Conservation (phyloP, 2,888 invertebrate species). For the Drosophila prolongata region DNA sequence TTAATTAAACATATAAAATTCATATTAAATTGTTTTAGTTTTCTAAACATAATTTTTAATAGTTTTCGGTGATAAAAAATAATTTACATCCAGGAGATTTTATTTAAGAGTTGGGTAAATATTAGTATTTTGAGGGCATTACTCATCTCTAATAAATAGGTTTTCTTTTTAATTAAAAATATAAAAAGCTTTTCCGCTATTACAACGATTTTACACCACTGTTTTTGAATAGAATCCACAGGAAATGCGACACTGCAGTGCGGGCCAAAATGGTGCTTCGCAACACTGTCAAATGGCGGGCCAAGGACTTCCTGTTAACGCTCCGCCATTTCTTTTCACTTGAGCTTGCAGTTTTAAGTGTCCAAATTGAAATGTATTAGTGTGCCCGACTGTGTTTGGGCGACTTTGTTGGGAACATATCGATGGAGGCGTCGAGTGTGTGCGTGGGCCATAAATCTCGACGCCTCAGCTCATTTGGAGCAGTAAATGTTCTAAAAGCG, state of each 20-base stretch:
- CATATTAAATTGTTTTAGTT: too few relatives aligned
- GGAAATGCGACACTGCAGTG: conserved; percentile 22
- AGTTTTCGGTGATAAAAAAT: too few relatives aligned
- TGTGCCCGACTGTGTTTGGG: conserved; percentile 19
- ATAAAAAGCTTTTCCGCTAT: neutral
- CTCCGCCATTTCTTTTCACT: conserved; percentile 27
- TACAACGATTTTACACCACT: neutral
- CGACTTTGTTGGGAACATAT: conserved; percentile 58
- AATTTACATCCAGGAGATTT: too few relatives aligned
- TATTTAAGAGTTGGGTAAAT: too few relatives aligned
- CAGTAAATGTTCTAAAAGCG: conserved; percentile 74
- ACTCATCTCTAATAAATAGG: too few relatives aligned
- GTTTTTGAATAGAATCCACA: neutral
- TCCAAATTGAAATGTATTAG: conserved; percentile 44
- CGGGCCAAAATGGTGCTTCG: conserved; percentile 2
- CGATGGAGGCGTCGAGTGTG: neutral
- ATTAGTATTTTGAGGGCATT: too few relatives aligned
- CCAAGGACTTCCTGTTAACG: neutral
- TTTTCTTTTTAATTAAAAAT: neutral
- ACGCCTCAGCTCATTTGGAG: conserved; percentile 74
- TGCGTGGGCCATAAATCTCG: conserved; percentile 62
- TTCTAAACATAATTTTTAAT: too few relatives aligned
- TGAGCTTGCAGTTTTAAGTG: conserved; percentile 19
- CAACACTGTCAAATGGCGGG: conserved; percentile 8
- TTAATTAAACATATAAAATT: too few relatives aligned